Evolutionary conservation across 1,140 invertebrate species (phyloP), one percentile per base, ranked within the genome.

Genomic region (Bombus pyrosoma): DNA sequence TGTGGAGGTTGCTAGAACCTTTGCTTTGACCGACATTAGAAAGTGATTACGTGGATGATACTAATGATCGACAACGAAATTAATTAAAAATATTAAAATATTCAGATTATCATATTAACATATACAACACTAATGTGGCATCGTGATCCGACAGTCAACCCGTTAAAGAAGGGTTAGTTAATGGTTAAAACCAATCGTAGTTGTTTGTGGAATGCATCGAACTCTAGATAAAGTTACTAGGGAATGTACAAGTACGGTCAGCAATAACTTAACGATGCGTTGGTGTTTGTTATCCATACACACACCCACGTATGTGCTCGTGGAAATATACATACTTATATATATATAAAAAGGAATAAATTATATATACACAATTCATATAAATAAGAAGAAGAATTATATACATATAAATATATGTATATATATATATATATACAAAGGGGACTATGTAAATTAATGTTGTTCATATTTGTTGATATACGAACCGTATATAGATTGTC

Each of bases 381-480:
- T 76, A 90, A 88, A 83, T 87, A 92, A 89, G 74, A 78, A 78
- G 12, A 88, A 81, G 74, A 69, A 90, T 83, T 25, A 89, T 89
- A 89, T 81, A 86, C 28, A 89, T 87, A 87, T 87, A 87, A 83
- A 86, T 88, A 62, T 78, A 91, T 86, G 79, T 71, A 83, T 5
- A 88, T 77, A 86, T 64, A 82, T 86, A 86, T 71, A 84, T 18
- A 69, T 86, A 89, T 82, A 81, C 77, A 66, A 78, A 83, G 74
- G 84, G 86, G 71, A 57, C 64, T 80, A 87, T 90, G 86, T 90
- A 90, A 89, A 86, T 88, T 90, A 91, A 89, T 75, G 89, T 93
- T 93, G 87, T 89, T 92, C 86, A 90, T 90, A 91, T 88, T 92
- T 89, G 90, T 93, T 91, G 78, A 88, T 69, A 81, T 81, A 71